Conservation (phyloP, 1,140 invertebrate genomes). For the Euura lappo region DNA sequence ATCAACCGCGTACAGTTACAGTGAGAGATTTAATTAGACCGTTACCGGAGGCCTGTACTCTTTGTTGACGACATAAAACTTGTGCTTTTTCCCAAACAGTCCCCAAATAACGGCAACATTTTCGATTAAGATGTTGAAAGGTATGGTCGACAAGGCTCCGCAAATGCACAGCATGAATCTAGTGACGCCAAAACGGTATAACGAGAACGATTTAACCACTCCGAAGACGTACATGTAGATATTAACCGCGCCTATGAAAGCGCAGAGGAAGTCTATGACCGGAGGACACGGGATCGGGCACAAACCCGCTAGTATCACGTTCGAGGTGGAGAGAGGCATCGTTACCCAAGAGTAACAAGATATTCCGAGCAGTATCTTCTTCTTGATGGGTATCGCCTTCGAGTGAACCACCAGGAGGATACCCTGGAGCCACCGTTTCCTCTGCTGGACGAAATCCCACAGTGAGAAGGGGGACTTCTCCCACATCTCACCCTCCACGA, state of each 20-base stretch:
- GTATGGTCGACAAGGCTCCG: constrained; percentile 87
- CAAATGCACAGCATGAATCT: constrained; percentile 82
- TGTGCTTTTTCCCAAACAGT: constrained; percentile 89
- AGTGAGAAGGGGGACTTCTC: constrained; percentile 96
- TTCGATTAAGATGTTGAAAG: constrained; percentile 91
- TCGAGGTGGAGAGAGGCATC: constrained; percentile 89
- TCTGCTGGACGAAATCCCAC: constrained; percentile 93
- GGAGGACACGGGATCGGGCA: constrained; percentile 88
- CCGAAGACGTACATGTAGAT: constrained; percentile 97
- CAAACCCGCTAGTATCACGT: constrained; percentile 81
- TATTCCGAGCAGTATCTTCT: constrained; percentile 85
- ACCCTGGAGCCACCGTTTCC: constrained; percentile 96
- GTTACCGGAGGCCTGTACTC: constrained; percentile 71
- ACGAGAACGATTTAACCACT: constrained; percentile 91
- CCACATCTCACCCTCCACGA: constrained; percentile 97
- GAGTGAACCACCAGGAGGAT: constrained; percentile 94
- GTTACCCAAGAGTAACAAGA: constrained; percentile 97
- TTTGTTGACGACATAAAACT: constrained; percentile 96
- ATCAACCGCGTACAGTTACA: too few relatives aligned
- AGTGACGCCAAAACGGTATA: constrained; percentile 82
- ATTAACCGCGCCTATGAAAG: constrained; percentile 89
- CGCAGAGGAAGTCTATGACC: constrained; percentile 83
- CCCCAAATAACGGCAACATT: constrained; percentile 95
- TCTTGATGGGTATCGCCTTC: constrained; percentile 78
- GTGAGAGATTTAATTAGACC: constrained; percentile 47